These are phyloP conservation scores for Liparis tanakae DNA, from an alignment of 2,797 vertebrate genomes.

Conservation along the genomic window DNA sequence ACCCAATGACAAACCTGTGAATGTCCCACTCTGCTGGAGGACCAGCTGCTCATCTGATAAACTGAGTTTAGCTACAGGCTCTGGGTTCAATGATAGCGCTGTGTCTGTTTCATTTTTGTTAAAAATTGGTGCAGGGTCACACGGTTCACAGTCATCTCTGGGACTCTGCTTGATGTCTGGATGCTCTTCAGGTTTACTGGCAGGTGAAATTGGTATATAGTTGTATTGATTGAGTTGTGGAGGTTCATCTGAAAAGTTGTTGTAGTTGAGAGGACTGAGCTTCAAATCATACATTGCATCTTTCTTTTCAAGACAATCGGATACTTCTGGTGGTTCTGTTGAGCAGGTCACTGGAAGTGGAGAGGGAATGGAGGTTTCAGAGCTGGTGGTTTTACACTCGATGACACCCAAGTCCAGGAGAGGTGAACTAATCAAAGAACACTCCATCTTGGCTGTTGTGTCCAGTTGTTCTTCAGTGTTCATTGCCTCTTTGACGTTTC, in stretches of 20 bases:
- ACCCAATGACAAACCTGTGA: conserved; percentile 52
- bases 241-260: conserved; percentile 73
- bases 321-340: conserved; percentile 55
- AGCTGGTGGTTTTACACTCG: conserved; percentile 65
- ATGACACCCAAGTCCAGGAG: conserved; percentile 64
- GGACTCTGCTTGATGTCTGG: conserved; percentile 59
- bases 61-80: conserved; percentile 60
- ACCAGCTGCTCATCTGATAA: conserved; percentile 56
- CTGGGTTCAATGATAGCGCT: conserved; percentile 46
- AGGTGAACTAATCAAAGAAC: conserved; percentile 71
- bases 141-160: conserved; percentile 65
- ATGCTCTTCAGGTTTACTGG: conserved; percentile 65
- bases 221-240: conserved; percentile 75
- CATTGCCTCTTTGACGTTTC: conserved; percentile 48
- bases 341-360: conserved; percentile 50
- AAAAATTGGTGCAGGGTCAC: conserved; percentile 71
- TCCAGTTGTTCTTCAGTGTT: conserved; percentile 45
- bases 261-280: conserved; percentile 82
- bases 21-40: conserved; percentile 54
- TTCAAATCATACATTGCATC: conserved; percentile 76
- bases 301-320: conserved; percentile 58
- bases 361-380: conserved; percentile 60
- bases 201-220: conserved; percentile 77
- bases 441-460: conserved; percentile 52
- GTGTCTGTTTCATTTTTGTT: conserved; percentile 59